Percentiles rank a stretch among this genome's conserved stretches.
Conservation (phyloP, 1,140 invertebrate species). For the Cyclargus thomasi region DNA sequence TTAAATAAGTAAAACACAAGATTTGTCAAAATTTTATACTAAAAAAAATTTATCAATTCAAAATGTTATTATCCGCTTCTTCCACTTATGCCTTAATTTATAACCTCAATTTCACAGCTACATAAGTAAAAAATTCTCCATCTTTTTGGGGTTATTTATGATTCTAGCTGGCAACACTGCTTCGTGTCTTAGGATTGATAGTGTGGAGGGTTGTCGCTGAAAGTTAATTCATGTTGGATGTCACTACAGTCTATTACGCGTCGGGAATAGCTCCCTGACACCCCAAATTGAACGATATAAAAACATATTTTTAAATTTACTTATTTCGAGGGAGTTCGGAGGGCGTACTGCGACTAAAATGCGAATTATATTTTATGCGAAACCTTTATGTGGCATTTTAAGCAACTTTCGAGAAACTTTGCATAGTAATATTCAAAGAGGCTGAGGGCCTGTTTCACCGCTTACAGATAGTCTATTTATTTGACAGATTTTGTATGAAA, state of each 20-base stretch:
- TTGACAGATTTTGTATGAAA: no score
- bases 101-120: no score
- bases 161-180: background rate
- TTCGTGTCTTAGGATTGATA: conserved; percentile 58
- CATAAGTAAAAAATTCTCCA: background rate
- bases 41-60: no score
- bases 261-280: conserved; percentile 47
- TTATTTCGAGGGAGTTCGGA: background rate
- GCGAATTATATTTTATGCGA: background rate
- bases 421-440: no score
- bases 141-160: background rate
- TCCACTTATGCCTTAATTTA: no score
- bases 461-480: no score
- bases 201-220: conserved; percentile 49
- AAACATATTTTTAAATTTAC: conserved; percentile 4
- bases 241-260: conserved; percentile 60
- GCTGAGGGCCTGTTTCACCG: no score
- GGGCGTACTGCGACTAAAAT: background rate
- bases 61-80: no score
- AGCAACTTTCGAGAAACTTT: background rate
- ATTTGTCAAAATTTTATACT: no score
- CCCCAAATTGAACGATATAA: conserved; percentile 2
- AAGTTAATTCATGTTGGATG: conserved; percentile 70
- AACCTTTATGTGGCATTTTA: background rate
- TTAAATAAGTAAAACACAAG: no score